These are phyloP conservation scores for Clarias platycephalus DNA, from an alignment of 2,797 vertebrate species.

Conservation along the genomic window DNA sequence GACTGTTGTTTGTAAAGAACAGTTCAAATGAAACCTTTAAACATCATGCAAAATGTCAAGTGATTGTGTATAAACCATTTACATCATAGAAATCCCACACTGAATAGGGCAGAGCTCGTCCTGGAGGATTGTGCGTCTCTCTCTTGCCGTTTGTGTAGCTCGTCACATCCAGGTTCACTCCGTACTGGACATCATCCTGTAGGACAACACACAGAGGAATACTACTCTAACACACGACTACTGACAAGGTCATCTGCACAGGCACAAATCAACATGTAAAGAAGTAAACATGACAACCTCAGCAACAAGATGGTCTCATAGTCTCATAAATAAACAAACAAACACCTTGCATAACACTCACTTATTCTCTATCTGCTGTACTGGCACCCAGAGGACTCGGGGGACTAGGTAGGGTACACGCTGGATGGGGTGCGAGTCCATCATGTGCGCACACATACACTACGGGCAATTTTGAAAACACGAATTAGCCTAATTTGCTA, in stretches of 20 bases:
- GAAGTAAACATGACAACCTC: background rate
- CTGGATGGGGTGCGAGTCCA: no score
- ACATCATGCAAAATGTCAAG: no score
- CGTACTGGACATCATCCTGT: slow-evolving; percentile 84
- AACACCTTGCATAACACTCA: no score
- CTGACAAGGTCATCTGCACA: background rate
- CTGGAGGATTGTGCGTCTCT: slow-evolving; percentile 88
- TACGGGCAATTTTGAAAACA: no score
- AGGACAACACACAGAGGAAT: background rate
- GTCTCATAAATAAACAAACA: no score
- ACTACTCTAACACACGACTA: no score
- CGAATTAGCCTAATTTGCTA: no score
- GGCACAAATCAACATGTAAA: background rate
- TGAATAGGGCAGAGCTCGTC: slow-evolving; percentile 83
- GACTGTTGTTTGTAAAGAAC: background rate
- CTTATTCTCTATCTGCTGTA: no score
- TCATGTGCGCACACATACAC: no score
- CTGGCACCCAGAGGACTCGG: no score
- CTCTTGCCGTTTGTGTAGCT: slow-evolving; percentile 84
- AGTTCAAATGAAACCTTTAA: background rate
- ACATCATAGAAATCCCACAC: slow-evolving; percentile 91
- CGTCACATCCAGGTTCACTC: slow-evolving; percentile 93
- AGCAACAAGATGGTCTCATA: no score
- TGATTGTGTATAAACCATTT: background rate
- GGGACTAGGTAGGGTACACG: no score